phyloP scores from a whole-genome alignment of 2,113 vertebrate genomes.

The Procavia capensis region DNA sequence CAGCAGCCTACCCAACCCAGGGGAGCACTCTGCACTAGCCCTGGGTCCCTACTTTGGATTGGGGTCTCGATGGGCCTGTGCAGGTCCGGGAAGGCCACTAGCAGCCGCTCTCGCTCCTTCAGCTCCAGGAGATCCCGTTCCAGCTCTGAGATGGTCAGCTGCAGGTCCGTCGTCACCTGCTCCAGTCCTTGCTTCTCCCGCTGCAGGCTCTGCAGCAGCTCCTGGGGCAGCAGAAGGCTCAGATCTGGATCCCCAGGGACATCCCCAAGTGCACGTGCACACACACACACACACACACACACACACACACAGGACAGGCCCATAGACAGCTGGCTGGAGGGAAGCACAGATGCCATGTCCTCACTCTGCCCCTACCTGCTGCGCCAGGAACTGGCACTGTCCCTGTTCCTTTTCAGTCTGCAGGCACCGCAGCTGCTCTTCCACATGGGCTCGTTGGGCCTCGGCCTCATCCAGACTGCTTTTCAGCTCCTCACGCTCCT shows the following conservation, averaged over 20 bases:
- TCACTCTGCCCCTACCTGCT: conserved; percentile 87
- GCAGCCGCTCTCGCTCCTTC: conserved; percentile 89
- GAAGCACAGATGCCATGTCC: neutral
- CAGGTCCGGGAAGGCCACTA: conserved; percentile 95
- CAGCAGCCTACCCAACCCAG: neutral
- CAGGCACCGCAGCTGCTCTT: conserved; percentile 80
- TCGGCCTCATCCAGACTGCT: conserved; percentile 86
- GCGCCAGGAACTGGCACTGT: conserved; percentile 83
- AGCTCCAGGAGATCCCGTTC: conserved; percentile 82
- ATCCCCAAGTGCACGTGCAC: neutral
- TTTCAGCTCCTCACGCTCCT: conserved; percentile 91
- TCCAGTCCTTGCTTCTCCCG: conserved; percentile 89
- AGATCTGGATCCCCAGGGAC: neutral
- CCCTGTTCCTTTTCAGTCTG: conserved; percentile 83
- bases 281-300: neutral
- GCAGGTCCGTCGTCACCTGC: conserved; percentile 79
- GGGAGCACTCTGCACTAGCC: neutral
- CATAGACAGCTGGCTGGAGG: neutral
- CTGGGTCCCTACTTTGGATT: conserved; percentile 89
- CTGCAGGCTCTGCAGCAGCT: conserved; percentile 83
- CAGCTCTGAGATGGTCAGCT: conserved; percentile 79
- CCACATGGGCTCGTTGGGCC: conserved; percentile 77
- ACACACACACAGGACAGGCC: neutral
- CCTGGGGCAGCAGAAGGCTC: conserved; percentile 83
- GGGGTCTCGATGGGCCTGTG: conserved; percentile 76